phyloP scores from a whole-genome alignment of 2,888 invertebrate species.

The Andrena bucephala region DNA sequence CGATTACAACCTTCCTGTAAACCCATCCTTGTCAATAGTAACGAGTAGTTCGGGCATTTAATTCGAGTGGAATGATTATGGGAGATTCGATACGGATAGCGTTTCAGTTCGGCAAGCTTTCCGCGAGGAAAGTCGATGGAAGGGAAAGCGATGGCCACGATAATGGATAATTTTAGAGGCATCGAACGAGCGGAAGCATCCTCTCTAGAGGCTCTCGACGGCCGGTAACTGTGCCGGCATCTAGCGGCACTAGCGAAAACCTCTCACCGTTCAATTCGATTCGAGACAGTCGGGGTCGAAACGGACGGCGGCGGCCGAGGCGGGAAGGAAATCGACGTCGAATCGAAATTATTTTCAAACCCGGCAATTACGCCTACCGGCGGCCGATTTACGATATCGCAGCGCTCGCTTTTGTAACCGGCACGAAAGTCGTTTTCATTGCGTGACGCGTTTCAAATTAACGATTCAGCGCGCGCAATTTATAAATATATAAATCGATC shows the following conservation, averaged over 20 bases:
- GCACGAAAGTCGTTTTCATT: constrained; percentile 46
- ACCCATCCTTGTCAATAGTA: neutral
- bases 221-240: constrained; percentile 76
- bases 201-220: constrained; percentile 9
- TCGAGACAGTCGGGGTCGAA: constrained; percentile 8
- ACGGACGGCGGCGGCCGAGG: constrained; percentile 4
- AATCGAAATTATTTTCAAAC: constrained; percentile 45
- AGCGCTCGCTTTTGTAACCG: constrained; percentile 20
- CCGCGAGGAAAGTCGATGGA: neutral
- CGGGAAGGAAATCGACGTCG: constrained; percentile 41
- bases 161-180: constrained; percentile 53
- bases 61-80: neutral
- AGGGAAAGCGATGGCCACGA: neutral
- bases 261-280: constrained; percentile 57
- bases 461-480: constrained; percentile 49
- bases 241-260: constrained; percentile 75
- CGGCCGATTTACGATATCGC: constrained; percentile 33
- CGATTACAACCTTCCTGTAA: too few relatives aligned
- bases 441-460: constrained; percentile 51
- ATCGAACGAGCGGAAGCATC: neutral
- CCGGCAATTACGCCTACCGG: constrained; percentile 50
- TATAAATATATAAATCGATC: constrained; percentile 60
- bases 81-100: neutral
- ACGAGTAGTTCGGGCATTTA: neutral
- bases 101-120: neutral